Base-by-base conservation (phyloP, 2,113 vertebrate genomes). In the Copsychus sechellarum region DNA sequence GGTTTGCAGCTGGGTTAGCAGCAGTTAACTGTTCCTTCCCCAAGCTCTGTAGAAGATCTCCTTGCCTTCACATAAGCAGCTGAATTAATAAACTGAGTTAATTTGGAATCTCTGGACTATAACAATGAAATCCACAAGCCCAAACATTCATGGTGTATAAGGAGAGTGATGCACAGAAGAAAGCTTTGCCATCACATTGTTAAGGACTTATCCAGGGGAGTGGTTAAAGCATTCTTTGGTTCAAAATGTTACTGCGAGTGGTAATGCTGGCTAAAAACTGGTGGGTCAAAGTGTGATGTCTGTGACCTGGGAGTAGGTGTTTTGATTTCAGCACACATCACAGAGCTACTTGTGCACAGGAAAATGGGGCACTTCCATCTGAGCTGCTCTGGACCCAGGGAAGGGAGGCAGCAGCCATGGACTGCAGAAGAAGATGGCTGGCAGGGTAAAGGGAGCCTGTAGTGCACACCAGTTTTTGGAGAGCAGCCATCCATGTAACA, bases 21-120 rank as follows among this genome's bases (percentile, higher is more conserved):
- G n/a, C 38, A 51, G 47, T 24, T 71, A 12, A 11, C 48, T 80
- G 36, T 62, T 73, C 42, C 53, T 82, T 43, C 67, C 36, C n/a
- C 1, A 2, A 69, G 38, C 18, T 26, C 33, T 2, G 1, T 28
- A 10, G n/a, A 45, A 51, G 36, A 33, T 56, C 29, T 76, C 9
- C 81, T 95, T 48, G 15, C 6, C 25, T 26, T 43, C 19, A 31
- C 0, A 0, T 31, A 19, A 81, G 22, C 7, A 3, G 28, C 2
- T 90, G 54, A 53, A 65, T 57, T 62, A 22, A 50, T 43, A 62
- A 71, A 47, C 24, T n/a, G 24, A 53, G 29, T 47, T 86, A 2
- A 8, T 72, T 38, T 70, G 48, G 40, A 86, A 81, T 64, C 67
- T 73, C 64, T 66, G 62, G n/a, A 26, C 54, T 65, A 20, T 23